phyloP scores from a whole-genome alignment of 2,113 vertebrate genomes.

The Cynopterus brachyotis region DNA sequence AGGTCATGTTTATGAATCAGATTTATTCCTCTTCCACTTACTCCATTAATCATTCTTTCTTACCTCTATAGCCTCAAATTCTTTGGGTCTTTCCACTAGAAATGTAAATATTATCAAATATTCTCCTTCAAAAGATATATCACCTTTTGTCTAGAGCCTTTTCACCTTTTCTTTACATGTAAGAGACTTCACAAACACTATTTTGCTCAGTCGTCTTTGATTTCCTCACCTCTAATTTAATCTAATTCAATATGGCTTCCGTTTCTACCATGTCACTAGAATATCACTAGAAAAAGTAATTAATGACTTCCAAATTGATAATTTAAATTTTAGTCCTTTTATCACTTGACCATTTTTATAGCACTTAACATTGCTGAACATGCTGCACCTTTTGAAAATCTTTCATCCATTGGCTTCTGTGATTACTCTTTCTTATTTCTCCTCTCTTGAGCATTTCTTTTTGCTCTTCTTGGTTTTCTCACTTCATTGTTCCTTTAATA shows the following conservation, averaged over 20 bases:
- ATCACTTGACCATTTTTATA: not conserved
- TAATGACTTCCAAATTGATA: not conserved
- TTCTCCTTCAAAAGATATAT: not conserved
- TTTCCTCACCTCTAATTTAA: not conserved
- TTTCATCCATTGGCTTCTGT: not conserved
- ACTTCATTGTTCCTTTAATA: not conserved
- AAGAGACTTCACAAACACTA: not conserved
- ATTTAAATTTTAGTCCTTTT: slow-evolving; percentile 24
- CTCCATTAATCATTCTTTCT: not conserved
- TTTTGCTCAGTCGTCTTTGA: not conserved
- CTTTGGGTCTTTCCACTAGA: not conserved
- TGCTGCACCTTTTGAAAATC: not conserved
- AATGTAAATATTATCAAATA: not conserved
- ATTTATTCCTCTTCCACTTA: not conserved
- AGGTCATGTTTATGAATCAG: not conserved
- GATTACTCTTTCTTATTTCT: not conserved
- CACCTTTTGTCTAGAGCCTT: not conserved
- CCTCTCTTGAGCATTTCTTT: not conserved
- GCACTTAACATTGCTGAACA: not conserved
- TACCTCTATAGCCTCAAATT: not conserved
- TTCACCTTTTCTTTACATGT: not conserved
- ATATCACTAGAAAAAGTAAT: not conserved
- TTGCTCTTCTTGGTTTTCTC: not conserved
- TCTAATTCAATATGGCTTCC: not conserved
- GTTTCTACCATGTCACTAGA: not conserved